Evolutionary conservation across 2,797 vertebrate species (phyloP).

Genomic region (Dromococcyx pavoninus): DNA sequence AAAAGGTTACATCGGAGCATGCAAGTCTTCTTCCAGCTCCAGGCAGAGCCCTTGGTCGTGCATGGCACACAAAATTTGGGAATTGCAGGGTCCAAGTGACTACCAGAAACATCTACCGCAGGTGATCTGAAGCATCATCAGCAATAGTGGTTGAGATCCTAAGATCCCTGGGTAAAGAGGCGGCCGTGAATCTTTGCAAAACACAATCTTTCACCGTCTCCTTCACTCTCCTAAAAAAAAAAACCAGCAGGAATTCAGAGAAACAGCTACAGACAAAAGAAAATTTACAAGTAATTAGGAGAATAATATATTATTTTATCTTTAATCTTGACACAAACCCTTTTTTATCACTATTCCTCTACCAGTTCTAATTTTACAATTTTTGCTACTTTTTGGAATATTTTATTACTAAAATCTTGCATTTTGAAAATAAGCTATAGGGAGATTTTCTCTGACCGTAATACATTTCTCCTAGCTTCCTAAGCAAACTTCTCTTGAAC

Average conservation of each 20-base stretch:
- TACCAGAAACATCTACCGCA: rapidly evolving
- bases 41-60: background rate
- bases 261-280: background rate
- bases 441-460: background rate
- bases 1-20: rapidly evolving
- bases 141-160: background rate
- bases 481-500: background rate
- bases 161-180: background rate
- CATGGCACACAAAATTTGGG: rapidly evolving
- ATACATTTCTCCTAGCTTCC: background rate
- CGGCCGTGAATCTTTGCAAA: background rate
- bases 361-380: background rate
- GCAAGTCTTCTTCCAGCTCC: background rate
- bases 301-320: background rate
- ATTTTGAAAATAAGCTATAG: background rate
- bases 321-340: background rate
- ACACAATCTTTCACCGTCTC: background rate
- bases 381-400: background rate
- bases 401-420: background rate
- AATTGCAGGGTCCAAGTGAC: background rate
- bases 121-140: background rate
- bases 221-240: background rate
- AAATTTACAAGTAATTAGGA: background rate
- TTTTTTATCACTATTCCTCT: background rate
- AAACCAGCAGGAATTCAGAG: background rate